phyloP scores from a whole-genome alignment of 2,113 vertebrate genomes.

The Tenebrosternarchus preto region DNA sequence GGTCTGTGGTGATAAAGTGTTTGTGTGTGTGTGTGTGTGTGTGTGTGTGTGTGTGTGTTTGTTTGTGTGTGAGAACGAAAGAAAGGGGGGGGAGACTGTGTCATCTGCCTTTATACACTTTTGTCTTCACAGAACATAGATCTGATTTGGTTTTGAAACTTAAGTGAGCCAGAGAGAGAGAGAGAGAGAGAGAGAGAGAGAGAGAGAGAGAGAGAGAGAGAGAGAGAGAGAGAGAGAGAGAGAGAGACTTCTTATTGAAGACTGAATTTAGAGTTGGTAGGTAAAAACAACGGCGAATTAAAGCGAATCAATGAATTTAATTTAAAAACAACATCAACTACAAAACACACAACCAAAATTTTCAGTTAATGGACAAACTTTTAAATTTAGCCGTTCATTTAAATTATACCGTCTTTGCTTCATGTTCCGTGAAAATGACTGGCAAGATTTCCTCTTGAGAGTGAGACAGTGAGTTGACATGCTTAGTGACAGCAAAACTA shows the following conservation, averaged over 20 bases:
- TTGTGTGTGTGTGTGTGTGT: not conserved
- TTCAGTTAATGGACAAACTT: no score
- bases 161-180: not conserved
- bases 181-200: not conserved
- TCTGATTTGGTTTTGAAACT: slow-evolving; percentile 29
- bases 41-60: not conserved
- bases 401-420: not conserved
- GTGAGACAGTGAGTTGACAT: not conserved
- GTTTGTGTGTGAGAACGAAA: not conserved
- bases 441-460: slow-evolving; percentile 5
- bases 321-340: no score
- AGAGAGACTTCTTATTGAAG: not conserved
- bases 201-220: not conserved
- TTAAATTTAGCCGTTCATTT: no score
- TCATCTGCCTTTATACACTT: not conserved
- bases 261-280: no score
- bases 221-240: slow-evolving; percentile 1
- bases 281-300: no score
- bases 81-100: not conserved
- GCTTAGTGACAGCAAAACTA: not conserved
- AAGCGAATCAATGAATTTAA: no score
- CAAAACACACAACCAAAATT: no score
- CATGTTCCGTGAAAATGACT: slow-evolving; percentile 2
- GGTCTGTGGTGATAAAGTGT: not conserved
- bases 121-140: slow-evolving; percentile 31